Conservation (phyloP, 2,113 vertebrate species). For the Lamprotornis superbus region DNA sequence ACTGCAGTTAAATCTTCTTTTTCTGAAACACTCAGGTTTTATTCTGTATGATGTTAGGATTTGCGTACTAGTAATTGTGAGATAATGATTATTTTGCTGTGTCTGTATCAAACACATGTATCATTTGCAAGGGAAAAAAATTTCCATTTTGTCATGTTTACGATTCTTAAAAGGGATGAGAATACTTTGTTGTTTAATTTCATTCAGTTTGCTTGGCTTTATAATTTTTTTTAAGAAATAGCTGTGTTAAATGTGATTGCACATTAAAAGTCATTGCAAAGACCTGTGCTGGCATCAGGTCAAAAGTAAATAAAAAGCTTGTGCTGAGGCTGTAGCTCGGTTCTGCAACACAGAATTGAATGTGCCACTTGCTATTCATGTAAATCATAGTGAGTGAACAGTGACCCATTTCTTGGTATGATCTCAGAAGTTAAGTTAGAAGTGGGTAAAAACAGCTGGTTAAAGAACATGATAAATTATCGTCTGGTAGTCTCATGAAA, state of each 20-base stretch:
- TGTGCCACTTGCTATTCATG: neutral
- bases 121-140: neutral
- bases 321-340: neutral
- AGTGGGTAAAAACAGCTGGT: neutral
- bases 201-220: neutral
- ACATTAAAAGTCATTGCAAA: neutral
- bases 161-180: neutral
- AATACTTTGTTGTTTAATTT: neutral
- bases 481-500: neutral
- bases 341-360: neutral
- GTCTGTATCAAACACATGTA: neutral
- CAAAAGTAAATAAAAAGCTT: neutral
- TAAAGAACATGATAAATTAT: neutral
- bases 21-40: neutral
- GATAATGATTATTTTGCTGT: neutral
- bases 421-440: neutral
- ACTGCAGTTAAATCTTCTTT: constrained; percentile 27
- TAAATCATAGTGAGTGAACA: neutral
- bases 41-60: neutral
- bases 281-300: neutral
- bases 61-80: constrained; percentile 2
- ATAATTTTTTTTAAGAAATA: neutral
- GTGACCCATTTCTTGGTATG: neutral
- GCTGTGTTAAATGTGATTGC: neutral
- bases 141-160: neutral